phyloP scores from a whole-genome alignment of 2,113 vertebrate genomes.

The Oryzias melastigma region DNA sequence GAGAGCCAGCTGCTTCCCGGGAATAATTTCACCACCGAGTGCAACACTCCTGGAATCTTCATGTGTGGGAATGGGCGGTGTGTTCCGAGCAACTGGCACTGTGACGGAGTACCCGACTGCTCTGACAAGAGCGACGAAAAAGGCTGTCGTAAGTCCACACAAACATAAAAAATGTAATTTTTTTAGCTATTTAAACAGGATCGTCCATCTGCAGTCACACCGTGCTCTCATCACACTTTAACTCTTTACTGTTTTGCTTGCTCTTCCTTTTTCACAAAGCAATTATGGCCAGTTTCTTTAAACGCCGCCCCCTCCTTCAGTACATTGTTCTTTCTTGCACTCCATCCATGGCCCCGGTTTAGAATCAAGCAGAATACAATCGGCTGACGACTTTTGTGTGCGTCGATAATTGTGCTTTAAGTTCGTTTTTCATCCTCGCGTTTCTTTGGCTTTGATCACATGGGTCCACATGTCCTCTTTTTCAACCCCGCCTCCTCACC shows the following conservation, averaged over 20 bases:
- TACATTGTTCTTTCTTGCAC: not conserved
- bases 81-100: slow-evolving; percentile 91
- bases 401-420: slow-evolving; percentile 43
- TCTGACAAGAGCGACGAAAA: slow-evolving; percentile 94
- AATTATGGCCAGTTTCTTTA: slow-evolving; percentile 26
- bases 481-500: slow-evolving; percentile 4
- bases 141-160: slow-evolving; percentile 92
- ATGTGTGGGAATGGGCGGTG: slow-evolving; percentile 93
- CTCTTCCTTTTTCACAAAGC: slow-evolving; percentile 12
- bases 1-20: slow-evolving; percentile 93
- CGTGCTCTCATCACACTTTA: slow-evolving; percentile 22
- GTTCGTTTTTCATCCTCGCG: slow-evolving; percentile 50
- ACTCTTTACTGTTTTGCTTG: slow-evolving; percentile 13
- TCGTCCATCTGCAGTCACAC: slow-evolving; percentile 13
- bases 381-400: slow-evolving; percentile 39
- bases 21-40: slow-evolving; percentile 94
- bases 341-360: slow-evolving; percentile 34
- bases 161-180: slow-evolving; percentile 1
- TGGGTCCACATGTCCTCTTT: slow-evolving; percentile 41
- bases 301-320: not conserved
- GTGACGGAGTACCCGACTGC: slow-evolving; percentile 90
- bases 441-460: slow-evolving; percentile 62
- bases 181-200: not conserved
- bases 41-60: slow-evolving; percentile 96
- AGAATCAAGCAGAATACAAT: slow-evolving; percentile 53